Conservation (phyloP, 2,888 invertebrate species). For the Anticlea derivata region DNA sequence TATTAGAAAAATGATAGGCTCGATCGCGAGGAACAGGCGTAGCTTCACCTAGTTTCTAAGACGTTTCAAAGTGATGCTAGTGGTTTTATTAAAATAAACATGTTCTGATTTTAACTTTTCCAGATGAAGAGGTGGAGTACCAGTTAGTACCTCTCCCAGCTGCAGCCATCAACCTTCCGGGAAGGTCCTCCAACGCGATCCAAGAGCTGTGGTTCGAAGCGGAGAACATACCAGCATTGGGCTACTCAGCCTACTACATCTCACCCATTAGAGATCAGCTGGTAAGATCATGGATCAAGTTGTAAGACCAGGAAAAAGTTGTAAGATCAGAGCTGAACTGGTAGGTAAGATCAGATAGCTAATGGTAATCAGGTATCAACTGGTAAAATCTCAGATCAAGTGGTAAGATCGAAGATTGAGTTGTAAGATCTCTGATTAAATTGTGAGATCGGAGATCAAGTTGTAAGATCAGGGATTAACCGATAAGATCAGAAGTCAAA, state of each 20-base stretch:
- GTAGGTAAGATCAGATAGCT: too few relatives aligned
- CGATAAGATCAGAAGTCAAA: too few relatives aligned
- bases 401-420: not conserved
- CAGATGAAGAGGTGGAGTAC: slow-evolving; percentile 74
- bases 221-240: slow-evolving; percentile 80
- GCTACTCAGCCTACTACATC: slow-evolving; percentile 69
- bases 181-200: slow-evolving; percentile 83
- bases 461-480: not conserved
- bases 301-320: too few relatives aligned
- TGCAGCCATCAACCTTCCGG: slow-evolving; percentile 84
- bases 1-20: too few relatives aligned
- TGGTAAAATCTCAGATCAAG: too few relatives aligned
- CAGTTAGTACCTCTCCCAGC: slow-evolving; percentile 82
- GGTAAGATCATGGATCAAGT: slow-evolving; percentile 44
- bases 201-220: slow-evolving; percentile 85
- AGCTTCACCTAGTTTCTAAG: too few relatives aligned
- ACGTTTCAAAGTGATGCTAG: too few relatives aligned
- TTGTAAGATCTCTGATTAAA: not conserved
- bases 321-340: too few relatives aligned
- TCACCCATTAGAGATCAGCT: slow-evolving; percentile 65
- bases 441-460: not conserved
- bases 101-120: too few relatives aligned
- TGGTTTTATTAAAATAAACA: too few relatives aligned
- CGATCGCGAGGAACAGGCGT: too few relatives aligned
- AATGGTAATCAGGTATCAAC: too few relatives aligned